Conservation (phyloP, 2,888 invertebrate species). For the Aleiodes alternator region DNA sequence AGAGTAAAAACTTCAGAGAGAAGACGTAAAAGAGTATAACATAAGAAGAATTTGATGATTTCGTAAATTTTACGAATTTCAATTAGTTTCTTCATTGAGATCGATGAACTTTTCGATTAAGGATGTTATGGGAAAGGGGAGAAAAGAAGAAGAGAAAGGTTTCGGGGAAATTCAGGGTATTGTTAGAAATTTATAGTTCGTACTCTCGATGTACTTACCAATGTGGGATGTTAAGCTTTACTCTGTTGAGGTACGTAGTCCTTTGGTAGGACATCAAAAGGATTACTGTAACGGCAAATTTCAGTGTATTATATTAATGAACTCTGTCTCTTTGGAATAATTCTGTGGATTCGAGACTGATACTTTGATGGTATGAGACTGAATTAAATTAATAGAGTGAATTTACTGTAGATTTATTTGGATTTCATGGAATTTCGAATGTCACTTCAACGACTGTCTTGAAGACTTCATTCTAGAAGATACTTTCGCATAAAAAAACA, state of each 20-base stretch:
- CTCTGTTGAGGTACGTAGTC: slow-evolving; percentile 56
- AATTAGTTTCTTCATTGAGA: neutral
- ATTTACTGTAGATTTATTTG: neutral
- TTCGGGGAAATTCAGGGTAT: slow-evolving; percentile 34
- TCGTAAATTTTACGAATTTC: neutral
- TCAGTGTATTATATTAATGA: slow-evolving; percentile 46
- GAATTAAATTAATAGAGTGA: slow-evolving; percentile 10
- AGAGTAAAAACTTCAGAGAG: neutral
- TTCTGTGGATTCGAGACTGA: slow-evolving; percentile 13
- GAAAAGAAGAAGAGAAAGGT: neutral
- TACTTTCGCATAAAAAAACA: too few relatives aligned
- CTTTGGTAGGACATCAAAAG: slow-evolving; percentile 67
- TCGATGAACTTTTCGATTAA: neutral
- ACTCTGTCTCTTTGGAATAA: slow-evolving; percentile 35
- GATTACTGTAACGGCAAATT: slow-evolving; percentile 61
- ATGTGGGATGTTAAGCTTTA: slow-evolving; percentile 60
- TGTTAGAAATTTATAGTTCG: slow-evolving; percentile 2
- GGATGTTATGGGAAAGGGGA: neutral
- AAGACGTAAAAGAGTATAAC: slow-evolving; percentile 2
- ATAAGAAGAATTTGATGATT: neutral
- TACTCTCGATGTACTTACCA: slow-evolving; percentile 47
- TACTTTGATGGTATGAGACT: slow-evolving; percentile 27
- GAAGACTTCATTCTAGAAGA: too few relatives aligned
- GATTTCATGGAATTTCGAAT: too few relatives aligned
- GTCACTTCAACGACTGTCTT: too few relatives aligned